These are phyloP conservation scores for Vollenhovia emeryi DNA, from an alignment of 1,140 invertebrate species.

Conservation along the genomic window DNA sequence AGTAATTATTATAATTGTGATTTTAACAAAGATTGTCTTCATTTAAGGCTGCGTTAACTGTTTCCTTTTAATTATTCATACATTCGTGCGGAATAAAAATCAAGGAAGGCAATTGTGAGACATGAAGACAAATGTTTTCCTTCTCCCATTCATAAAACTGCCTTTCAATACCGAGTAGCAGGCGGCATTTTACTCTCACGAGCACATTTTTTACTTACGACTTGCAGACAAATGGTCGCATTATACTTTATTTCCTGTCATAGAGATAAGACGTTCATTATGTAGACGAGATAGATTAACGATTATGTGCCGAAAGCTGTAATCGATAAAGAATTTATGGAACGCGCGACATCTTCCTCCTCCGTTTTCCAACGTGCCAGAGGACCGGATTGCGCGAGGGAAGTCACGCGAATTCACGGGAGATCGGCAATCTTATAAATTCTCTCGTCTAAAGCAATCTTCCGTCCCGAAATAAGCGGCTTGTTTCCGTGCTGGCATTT, in stretches of 20 bases:
- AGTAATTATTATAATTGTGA: not conserved
- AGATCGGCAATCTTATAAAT: slow-evolving; percentile 57
- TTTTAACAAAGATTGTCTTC: not conserved
- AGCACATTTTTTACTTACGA: slow-evolving; percentile 34
- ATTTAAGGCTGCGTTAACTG: too few species aligned
- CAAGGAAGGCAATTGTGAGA: not conserved
- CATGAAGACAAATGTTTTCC: slow-evolving; percentile 29
- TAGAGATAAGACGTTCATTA: slow-evolving; percentile 40
- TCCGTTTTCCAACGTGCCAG: not conserved
- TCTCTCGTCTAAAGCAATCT: slow-evolving; percentile 22
- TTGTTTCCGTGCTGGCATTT: slow-evolving; percentile 45
- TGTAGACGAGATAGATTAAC: slow-evolving; percentile 18
- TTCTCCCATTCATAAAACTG: slow-evolving; percentile 21
- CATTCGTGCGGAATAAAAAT: not conserved
- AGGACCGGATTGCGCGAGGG: not conserved
- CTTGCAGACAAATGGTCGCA: slow-evolving; percentile 17
- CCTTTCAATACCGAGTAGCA: slow-evolving; percentile 9
- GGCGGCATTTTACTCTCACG: not conserved
- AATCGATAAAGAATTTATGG: slow-evolving; percentile 52
- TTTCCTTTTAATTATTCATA: not conserved
- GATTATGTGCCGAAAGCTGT: not conserved
- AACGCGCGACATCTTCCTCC: slow-evolving; percentile 43
- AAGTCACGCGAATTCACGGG: slow-evolving; percentile 40
- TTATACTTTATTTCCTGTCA: slow-evolving; percentile 37
- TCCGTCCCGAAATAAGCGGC: slow-evolving; percentile 11